phyloP scores from a whole-genome alignment of 2,797 vertebrate species.

The Melanotaenia nigrans region DNA sequence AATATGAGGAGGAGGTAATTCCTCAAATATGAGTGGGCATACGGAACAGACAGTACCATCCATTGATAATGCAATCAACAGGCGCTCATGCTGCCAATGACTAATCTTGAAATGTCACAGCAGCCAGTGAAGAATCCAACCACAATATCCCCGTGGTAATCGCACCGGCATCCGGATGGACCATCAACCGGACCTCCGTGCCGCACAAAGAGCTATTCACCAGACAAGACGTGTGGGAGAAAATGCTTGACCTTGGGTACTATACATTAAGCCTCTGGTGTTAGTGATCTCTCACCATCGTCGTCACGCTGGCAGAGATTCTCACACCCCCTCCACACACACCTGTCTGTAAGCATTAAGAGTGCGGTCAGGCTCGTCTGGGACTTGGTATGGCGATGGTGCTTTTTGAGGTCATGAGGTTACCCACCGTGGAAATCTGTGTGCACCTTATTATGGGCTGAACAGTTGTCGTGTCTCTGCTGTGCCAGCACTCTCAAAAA shows the following conservation, averaged over 20 bases:
- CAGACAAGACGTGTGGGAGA: conserved; percentile 66
- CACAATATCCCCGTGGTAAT: conserved; percentile 69
- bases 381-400: conserved; percentile 21
- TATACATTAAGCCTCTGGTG: conserved; percentile 68
- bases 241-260: conserved; percentile 59
- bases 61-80: conserved; percentile 69
- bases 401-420: conserved; percentile 44
- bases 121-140: conserved; percentile 56
- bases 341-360: conserved; percentile 71
- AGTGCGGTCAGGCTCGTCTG: conserved; percentile 38
- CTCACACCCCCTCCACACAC: conserved; percentile 64
- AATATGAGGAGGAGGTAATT: conserved; percentile 30
- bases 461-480: conserved; percentile 69
- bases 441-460: conserved; percentile 32
- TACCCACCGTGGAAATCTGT: conserved; percentile 32
- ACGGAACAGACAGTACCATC: conserved; percentile 37
- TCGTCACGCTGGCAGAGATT: conserved; percentile 54
- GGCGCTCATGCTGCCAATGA: conserved; percentile 56
- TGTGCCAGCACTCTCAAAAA: conserved; percentile 29
- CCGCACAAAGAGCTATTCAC: conserved; percentile 52
- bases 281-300: conserved; percentile 68
- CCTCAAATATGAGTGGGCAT: conserved; percentile 34
- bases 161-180: conserved; percentile 62
- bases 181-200: not conserved
- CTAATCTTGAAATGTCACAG: conserved; percentile 73